Base-by-base conservation (phyloP, 2,888 invertebrate species). In the Brachypterus glaber region DNA sequence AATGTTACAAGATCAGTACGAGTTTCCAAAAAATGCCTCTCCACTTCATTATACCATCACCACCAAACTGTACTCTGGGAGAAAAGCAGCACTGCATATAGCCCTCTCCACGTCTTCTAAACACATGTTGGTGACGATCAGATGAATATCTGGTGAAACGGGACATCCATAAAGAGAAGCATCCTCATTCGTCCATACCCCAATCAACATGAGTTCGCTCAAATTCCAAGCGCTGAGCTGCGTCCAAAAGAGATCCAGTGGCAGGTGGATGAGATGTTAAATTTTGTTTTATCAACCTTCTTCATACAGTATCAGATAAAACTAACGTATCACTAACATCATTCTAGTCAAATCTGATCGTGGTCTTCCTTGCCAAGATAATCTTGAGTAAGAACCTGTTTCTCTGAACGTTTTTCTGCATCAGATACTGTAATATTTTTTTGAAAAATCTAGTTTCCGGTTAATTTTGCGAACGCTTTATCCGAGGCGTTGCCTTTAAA, bases 131-230 rank as follows among this genome's bases (percentile, higher is more conserved):
- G 29, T 9, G 29, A 29, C 12, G 9, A 29, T 11, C 29, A 21
- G 29, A 29, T 29, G 8, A 29, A n/a, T 29, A 31, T 31, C 32
- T 7, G 7, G 16, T 14, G 11, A 13, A 14, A 9, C 13, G 32
- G 16, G 15, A 14, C 32, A 16, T 31, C 16, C 15, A 16, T 31
- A 31, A 31, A 31, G 32, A 29, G 29, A 29, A 29, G 29, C 29
- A 12, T 12, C 29, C n/a, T 12, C 29, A 29, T n/a, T 29, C 29
- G 12, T 29, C 12, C 12, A 29, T 29, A 29, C 7, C 29, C 7
- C 11, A 29, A 29, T n/a, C n/a, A n/a, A n/a, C n/a, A n/a, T 29
- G 29, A 29, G 29, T 12, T n/a, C 12, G 29, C 9, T 9, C 29
- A 29, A 29, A 29, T 12, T 29, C 29, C 29, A 29, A 12, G 29